Base-by-base conservation (phyloP, 2,888 invertebrate genomes). In the Dryocosmus kuriphilus region DNA sequence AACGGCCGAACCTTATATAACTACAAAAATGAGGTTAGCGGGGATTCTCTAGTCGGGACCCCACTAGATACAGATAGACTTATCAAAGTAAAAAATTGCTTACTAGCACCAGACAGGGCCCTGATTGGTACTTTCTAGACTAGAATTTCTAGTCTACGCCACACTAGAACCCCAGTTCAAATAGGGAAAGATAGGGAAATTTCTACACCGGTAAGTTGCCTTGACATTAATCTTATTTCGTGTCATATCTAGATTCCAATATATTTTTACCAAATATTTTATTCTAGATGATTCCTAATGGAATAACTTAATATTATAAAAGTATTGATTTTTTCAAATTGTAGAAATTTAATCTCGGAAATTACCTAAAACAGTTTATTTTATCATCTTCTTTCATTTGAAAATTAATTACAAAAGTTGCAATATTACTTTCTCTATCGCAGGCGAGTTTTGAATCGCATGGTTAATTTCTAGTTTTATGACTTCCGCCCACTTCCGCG, bases 391-490 rank as follows among this genome's bases (percentile, higher is more conserved):
- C 5, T 60, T 27, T 22, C 0, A 60, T 60, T 60, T 60, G 1
- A 27, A 16, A 27, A 60, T 24, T 24, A 22, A 60, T 60, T 1
- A 16, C 14, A 27, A 27, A 65, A 65, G 38, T 65, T 65, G 24
- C 19, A 51, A 51, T 22, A 46, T n/a, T 74, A 74, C 78, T 76
- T 80, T 75, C 75, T 63, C 75, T 51, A 62, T 65, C 27, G 14
- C 41, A 14, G 16, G 19, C 41, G 41, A 24, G n/a, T 71, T 71
- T 55, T 51, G 71, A 51, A 51, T 71, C 71, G 71, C 71, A 55
- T 51, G 27, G 51, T 71, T 71, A 71, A 71, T 71, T 71, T 71
- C 51, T 71, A 67, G 79, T 78, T 80, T 79, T 80, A 78, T 76
- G 80, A 76, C 22, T 55, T 65, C 57, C 73, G 41, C 63, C 61